A percentile compares a stretch with the other conserved stretches of the same genome.
Conservation (phyloP, 2,888 invertebrate species). For the Parascotia fuliginaria region DNA sequence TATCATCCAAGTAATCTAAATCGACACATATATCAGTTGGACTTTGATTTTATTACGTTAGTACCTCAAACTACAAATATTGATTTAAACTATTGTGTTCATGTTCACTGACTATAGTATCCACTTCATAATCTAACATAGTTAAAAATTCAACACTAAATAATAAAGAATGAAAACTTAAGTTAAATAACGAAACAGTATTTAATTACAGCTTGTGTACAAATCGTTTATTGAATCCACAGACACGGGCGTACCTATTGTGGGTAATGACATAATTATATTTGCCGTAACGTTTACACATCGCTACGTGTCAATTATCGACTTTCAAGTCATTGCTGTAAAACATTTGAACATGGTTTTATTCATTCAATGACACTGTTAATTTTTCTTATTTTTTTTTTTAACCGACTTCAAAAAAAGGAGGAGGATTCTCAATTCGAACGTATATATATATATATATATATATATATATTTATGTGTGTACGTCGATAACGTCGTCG, state of each 20-base stretch:
- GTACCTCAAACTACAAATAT: too few relatives aligned
- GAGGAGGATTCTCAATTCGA: too few relatives aligned
- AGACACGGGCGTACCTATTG: slow-evolving; percentile 36
- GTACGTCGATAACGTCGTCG: too few relatives aligned
- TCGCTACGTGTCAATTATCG: slow-evolving; percentile 50
- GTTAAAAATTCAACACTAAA: background rate
- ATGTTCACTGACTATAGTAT: background rate
- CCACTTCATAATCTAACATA: background rate
- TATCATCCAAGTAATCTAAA: too few relatives aligned
- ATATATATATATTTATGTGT: too few relatives aligned
- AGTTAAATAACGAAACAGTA: slow-evolving; percentile 2
- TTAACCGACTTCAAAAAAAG: too few relatives aligned
- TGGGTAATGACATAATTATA: slow-evolving; percentile 68
- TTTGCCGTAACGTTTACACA: slow-evolving; percentile 46
- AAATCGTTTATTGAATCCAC: slow-evolving; percentile 33
- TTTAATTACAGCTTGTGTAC: slow-evolving; percentile 24
- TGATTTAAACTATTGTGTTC: background rate
- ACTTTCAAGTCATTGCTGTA: slow-evolving; percentile 23
- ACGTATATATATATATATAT: too few relatives aligned
- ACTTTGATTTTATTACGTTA: too few relatives aligned
- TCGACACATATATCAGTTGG: too few relatives aligned
- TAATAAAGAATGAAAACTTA: background rate
- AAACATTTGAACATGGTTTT: slow-evolving; percentile 40
- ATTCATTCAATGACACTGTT: too few relatives aligned
- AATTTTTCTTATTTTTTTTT: too few relatives aligned